A percentile compares a stretch with the other conserved stretches of the same genome.
Evolutionary conservation across 1,140 invertebrate species (phyloP).

Genomic region (Drosophila baimaii): DNA sequence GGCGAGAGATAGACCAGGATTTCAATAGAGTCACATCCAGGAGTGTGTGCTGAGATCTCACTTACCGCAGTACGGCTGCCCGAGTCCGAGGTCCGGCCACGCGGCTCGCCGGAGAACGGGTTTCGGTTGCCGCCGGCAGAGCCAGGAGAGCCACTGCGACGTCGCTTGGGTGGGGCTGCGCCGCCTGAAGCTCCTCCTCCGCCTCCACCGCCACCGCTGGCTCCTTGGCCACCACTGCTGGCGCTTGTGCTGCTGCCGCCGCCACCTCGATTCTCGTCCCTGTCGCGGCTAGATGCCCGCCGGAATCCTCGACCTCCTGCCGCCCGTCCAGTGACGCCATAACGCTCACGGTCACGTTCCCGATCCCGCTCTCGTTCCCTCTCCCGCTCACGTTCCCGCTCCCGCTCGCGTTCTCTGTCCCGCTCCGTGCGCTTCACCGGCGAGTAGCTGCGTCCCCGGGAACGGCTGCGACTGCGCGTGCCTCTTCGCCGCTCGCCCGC

Average conservation of each 20-base stretch:
- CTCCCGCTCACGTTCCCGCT: constrained; percentile 67
- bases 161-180: constrained; percentile 64
- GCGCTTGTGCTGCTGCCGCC: constrained; percentile 30
- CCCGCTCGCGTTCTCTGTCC: constrained; percentile 60
- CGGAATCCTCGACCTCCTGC: constrained; percentile 50
- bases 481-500: constrained; percentile 42
- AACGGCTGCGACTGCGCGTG: constrained; percentile 75
- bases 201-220: constrained; percentile 12
- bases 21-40: neutral
- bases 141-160: constrained; percentile 71
- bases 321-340: constrained; percentile 30
- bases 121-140: constrained; percentile 33
- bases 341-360: constrained; percentile 67
- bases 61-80: constrained; percentile 65
- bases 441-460: constrained; percentile 80
- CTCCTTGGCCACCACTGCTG: constrained; percentile 16
- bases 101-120: constrained; percentile 68
- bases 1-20: constrained; percentile 3
- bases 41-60: neutral
- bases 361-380: constrained; percentile 70
- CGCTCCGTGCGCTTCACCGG: constrained; percentile 67
- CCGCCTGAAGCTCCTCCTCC: constrained; percentile 3
- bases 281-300: constrained; percentile 53
- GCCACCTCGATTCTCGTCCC: constrained; percentile 62
- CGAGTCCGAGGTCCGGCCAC: constrained; percentile 50